A percentile compares a stretch with the other conserved stretches of the same genome.
Evolutionary conservation across 1,140 invertebrate genomes (phyloP).

Genomic region (Elysia chlorotica): DNA sequence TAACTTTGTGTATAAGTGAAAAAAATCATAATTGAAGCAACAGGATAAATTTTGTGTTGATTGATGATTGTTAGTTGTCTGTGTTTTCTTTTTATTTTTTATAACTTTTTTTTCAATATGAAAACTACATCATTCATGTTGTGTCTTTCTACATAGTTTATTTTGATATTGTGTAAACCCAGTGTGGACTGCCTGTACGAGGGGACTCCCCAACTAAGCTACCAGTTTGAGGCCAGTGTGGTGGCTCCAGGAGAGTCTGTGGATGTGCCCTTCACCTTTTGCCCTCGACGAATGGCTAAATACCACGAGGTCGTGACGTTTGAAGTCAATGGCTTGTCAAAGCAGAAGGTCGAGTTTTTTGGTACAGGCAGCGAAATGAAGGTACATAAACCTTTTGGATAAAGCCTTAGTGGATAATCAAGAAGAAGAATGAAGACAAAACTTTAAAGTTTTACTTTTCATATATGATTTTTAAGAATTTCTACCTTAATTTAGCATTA

Average conservation of each 20-base stretch:
- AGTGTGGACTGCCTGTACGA: conserved; percentile 60
- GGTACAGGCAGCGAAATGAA: conserved; percentile 60
- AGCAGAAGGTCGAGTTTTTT: conserved; percentile 51
- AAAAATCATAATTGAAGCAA: too few relatives aligned
- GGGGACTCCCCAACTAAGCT: conserved; percentile 48
- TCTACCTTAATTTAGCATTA: too few relatives aligned
- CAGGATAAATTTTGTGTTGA: too few relatives aligned
- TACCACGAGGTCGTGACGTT: conserved; percentile 58
- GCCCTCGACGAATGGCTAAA: conserved; percentile 51
- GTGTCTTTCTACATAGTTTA: not conserved
- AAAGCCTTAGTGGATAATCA: not conserved
- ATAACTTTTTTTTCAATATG: too few relatives aligned
- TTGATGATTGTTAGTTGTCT: too few relatives aligned
- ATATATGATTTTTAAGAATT: too few relatives aligned
- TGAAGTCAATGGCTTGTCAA: conserved; percentile 61
- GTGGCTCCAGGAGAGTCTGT: conserved; percentile 44
- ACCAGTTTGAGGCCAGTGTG: conserved; percentile 57
- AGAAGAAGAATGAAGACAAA: not conserved
- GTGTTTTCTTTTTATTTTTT: too few relatives aligned
- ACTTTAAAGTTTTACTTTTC: too few relatives aligned
- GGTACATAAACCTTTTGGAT: conserved; percentile 28
- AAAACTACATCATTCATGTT: too few relatives aligned
- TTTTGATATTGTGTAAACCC: conserved; percentile 4
- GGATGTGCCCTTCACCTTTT: conserved; percentile 56
- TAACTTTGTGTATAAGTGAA: too few relatives aligned